Conservation (phyloP, 2,113 vertebrate species). For the Lasiurus cinereus region DNA sequence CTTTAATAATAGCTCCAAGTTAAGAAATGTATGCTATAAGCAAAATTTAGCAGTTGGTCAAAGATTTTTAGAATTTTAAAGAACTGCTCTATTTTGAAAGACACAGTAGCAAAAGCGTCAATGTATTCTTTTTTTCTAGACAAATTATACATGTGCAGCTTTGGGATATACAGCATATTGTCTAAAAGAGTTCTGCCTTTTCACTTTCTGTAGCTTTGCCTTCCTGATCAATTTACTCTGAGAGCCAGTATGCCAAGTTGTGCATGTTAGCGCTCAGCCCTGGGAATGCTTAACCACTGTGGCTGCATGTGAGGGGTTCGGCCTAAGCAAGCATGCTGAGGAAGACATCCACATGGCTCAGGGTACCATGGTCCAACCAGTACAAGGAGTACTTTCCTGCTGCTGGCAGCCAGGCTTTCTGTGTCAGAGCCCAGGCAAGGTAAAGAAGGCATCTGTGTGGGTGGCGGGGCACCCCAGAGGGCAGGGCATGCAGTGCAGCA, state of each 20-base stretch:
- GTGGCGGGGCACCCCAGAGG: too few relatives aligned
- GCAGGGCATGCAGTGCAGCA: background rate
- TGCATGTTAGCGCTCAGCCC: fast-evolving
- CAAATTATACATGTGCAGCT: conserved; percentile 5
- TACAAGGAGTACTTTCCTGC: background rate
- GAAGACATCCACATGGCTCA: too few relatives aligned
- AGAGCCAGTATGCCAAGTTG: background rate
- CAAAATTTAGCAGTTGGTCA: conserved; percentile 2
- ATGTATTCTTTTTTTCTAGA: background rate
- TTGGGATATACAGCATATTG: background rate
- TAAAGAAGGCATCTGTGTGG: background rate
- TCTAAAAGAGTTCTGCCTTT: background rate
- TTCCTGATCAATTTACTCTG: background rate
- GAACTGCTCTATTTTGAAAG: conserved; percentile 16
- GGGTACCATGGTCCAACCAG: fast-evolving
- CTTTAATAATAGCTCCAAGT: background rate
- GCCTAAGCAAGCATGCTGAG: background rate
- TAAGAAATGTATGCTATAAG: background rate
- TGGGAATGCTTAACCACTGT: background rate
- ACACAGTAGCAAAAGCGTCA: background rate
- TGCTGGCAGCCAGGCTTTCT: background rate
- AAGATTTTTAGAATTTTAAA: background rate
- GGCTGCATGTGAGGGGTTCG: background rate
- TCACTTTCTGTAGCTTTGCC: background rate
- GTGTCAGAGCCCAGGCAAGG: background rate